Evolutionary conservation across 2,888 invertebrate species (phyloP), one percentile per base, ranked within the genome.

Genomic region (Theodoxus fluviatilis): DNA sequence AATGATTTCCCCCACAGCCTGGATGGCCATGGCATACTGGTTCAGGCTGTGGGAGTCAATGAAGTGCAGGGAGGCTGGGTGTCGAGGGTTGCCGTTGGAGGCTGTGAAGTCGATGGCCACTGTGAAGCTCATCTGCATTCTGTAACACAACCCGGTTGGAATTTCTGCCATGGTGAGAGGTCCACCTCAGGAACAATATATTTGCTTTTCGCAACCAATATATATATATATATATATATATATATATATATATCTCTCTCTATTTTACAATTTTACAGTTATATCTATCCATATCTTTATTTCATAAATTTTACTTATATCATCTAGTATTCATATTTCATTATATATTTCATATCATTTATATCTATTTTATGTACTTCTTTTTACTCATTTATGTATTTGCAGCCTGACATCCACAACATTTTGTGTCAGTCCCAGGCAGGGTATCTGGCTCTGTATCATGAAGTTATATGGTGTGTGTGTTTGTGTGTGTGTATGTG

Each of bases 51-150:
- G 80, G 0, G 86, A 85, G 73, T 86, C 83, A 61, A 88, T 78
- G 75, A 85, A 88, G 74, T 37, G 88, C 86, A 18, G 85, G 83
- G 73, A 74, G 33, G n/a, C 76, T 73, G 3, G 87, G 81, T 38
- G 74, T 4, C 78, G 70, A 0, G 88, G 88, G 68, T 87, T 84
- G 2, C 88, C 88, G 79, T 89, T 89, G 40, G 86, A 84, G 1
- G 88, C 88, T 15, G 89, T 89, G 80, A 89, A 88, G 77, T 89
- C 89, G 43, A 89, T 82, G 0, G 89, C 88, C 6, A 89, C 87
- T 6, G 88, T 87, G 75, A 88, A 89, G 74, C 88, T 86, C 73
- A 89, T 80, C 79, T 89, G 86, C 64, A 86, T 85, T 6, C 85
- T 85, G 78, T 67, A 75, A 69, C 1, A 37, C 35, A 40, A 68